These are phyloP conservation scores for Drosophila affinis DNA, from an alignment of 2,888 invertebrate genomes.

Conservation along the genomic window DNA sequence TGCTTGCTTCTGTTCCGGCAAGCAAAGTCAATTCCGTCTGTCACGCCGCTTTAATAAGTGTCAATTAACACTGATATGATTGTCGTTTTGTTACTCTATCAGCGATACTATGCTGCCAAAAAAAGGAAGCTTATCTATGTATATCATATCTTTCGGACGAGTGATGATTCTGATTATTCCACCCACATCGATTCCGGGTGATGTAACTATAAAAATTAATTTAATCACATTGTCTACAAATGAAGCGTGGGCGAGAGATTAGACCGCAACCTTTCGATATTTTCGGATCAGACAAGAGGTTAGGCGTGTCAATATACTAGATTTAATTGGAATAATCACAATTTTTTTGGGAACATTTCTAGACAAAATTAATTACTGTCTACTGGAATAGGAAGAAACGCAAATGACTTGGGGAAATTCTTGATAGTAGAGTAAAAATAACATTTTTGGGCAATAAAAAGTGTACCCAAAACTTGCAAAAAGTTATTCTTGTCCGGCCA, in stretches of 20 bases:
- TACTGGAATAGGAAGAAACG: slow-evolving; percentile 18
- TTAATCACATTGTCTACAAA: slow-evolving; percentile 37
- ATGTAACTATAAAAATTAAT: slow-evolving; percentile 66
- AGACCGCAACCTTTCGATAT: slow-evolving; percentile 34
- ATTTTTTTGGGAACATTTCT: slow-evolving; percentile 8
- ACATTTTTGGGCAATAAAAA: background rate
- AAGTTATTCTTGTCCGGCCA: slow-evolving; percentile 8
- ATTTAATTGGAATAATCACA: slow-evolving; percentile 26
- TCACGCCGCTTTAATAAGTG: slow-evolving; percentile 64
- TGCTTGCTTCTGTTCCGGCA: slow-evolving; percentile 50
- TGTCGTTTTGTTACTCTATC: slow-evolving; percentile 46
- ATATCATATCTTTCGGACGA: slow-evolving; percentile 32
- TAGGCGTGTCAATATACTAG: slow-evolving; percentile 7
- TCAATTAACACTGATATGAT: slow-evolving; percentile 64
- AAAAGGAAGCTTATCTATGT: slow-evolving; percentile 52
- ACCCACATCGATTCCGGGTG: slow-evolving; percentile 43
- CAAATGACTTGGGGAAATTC: slow-evolving; percentile 20
- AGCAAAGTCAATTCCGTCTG: slow-evolving; percentile 41
- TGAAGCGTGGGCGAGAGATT: slow-evolving; percentile 46
- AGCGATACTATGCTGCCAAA: slow-evolving; percentile 26
- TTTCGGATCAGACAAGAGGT: slow-evolving; percentile 24
- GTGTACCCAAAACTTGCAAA: background rate
- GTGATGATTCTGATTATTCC: slow-evolving; percentile 40
- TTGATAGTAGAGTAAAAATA: slow-evolving; percentile 6
- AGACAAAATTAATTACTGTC: slow-evolving; percentile 44